A percentile compares a stretch with the other conserved stretches of the same genome.
Evolutionary conservation across 1,140 invertebrate genomes (phyloP).

Genomic region (Dendrolimus punctatus): DNA sequence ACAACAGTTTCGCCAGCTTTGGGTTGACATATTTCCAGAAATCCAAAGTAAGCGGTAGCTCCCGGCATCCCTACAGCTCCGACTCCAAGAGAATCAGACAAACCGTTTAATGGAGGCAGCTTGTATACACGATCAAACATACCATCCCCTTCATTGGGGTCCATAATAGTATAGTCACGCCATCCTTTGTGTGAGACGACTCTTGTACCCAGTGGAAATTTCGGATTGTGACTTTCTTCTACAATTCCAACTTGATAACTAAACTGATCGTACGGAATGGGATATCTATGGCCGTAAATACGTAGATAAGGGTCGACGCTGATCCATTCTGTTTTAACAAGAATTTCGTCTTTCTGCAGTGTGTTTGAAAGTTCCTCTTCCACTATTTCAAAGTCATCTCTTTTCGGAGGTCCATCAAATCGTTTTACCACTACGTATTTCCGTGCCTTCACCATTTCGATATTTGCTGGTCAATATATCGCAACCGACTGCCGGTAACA

Average conservation of each 20-base stretch:
- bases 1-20: conserved; percentile 79
- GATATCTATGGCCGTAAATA: conserved; percentile 8
- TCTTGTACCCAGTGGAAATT: conserved; percentile 70
- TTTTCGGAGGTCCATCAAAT: conserved; percentile 42
- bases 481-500: conserved; percentile 4
- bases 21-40: conserved; percentile 76
- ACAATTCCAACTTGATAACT: conserved; percentile 45
- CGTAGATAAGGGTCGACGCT: conserved; percentile 54
- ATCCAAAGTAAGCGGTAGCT: conserved; percentile 80
- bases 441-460: conserved; percentile 21
- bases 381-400: conserved; percentile 36
- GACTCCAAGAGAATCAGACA: conserved; percentile 25
- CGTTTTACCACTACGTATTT: conserved; percentile 35
- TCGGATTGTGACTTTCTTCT: conserved; percentile 20
- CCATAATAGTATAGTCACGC: conserved; percentile 60
- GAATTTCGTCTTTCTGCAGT: conserved; percentile 39
- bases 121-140: conserved; percentile 14
- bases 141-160: conserved; percentile 9
- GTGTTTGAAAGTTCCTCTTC: conserved; percentile 31
- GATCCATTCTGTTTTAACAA: conserved; percentile 51
- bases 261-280: conserved; percentile 34
- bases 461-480: neutral
- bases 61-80: conserved; percentile 34
- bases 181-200: conserved; percentile 73
- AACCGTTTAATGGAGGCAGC: conserved; percentile 23